Percentiles rank a stretch among this genome's conserved stretches.
phyloP scores from a whole-genome alignment of 2,113 vertebrate species.

The Semicossyphus pulcher region DNA sequence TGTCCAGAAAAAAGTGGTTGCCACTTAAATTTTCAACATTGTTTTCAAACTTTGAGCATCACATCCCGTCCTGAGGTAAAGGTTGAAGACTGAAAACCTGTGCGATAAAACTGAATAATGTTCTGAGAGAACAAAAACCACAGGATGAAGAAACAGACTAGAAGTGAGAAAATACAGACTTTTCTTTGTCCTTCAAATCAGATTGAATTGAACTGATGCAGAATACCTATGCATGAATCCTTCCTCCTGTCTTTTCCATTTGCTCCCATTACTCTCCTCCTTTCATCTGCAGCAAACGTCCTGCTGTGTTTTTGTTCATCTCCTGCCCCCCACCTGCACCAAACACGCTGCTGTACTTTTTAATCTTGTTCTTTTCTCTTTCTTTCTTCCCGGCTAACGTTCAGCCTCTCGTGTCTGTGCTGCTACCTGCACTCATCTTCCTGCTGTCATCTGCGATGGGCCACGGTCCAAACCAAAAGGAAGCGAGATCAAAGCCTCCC shows the following conservation, averaged over 20 bases:
- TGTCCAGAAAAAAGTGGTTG: too few species aligned
- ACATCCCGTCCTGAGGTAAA: too few species aligned
- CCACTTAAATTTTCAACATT: too few species aligned
- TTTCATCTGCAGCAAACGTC: slow-evolving; percentile 10
- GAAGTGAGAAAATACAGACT: too few species aligned
- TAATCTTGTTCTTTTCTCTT: slow-evolving; percentile 1
- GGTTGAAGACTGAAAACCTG: too few species aligned
- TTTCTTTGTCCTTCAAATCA: not conserved
- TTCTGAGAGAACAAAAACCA: too few species aligned
- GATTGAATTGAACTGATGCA: not conserved
- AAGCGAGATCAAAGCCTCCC: slow-evolving; percentile 55
- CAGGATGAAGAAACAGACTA: too few species aligned
- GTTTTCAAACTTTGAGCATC: too few species aligned
- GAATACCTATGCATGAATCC: not conserved
- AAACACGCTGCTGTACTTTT: slow-evolving; percentile 1
- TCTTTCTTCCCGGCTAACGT: slow-evolving; percentile 13
- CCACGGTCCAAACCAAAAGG: slow-evolving; percentile 40
- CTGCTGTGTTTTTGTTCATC: slow-evolving; percentile 43
- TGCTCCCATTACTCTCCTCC: slow-evolving; percentile 16
- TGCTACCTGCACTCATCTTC: slow-evolving; percentile 41
- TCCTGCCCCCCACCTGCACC: slow-evolving; percentile 1
- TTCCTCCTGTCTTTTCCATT: not conserved
- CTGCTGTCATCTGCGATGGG: slow-evolving; percentile 63
- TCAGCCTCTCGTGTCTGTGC: slow-evolving; percentile 2
- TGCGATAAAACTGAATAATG: too few species aligned